These are phyloP conservation scores for Cerastoderma edule DNA, from an alignment of 2,888 invertebrate genomes.

Conservation along the genomic window DNA sequence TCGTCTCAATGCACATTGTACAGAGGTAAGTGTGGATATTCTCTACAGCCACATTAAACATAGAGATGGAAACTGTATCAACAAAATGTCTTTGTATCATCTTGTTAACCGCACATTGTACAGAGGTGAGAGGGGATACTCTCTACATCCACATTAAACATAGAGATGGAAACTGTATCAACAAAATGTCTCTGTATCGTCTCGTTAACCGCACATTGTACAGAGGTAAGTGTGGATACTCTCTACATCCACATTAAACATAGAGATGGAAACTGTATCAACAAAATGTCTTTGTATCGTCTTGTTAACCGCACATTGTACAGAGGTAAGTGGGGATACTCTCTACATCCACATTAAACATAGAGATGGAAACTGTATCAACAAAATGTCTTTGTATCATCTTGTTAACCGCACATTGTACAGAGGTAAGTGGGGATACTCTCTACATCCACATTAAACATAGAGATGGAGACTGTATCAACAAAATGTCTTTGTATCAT, in stretches of 20 bases:
- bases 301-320: constrained; percentile 1
- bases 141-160: constrained; percentile 21
- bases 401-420: constrained; percentile 1
- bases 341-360: constrained; percentile 21
- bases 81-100: background rate
- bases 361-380: background rate
- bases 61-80: background rate
- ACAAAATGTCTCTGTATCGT: background rate
- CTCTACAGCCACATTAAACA: constrained; percentile 21
- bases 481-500: background rate
- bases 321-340: no score
- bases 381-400: background rate
- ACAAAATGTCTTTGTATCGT: background rate
- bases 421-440: no score
- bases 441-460: constrained; percentile 21
- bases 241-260: constrained; percentile 21
- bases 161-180: background rate
- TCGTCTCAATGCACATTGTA: no score
- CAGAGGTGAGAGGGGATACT: no score
- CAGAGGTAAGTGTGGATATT: no score
- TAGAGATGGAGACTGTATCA: background rate
- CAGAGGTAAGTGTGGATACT: no score
- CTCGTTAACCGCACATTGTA: constrained; percentile 1
- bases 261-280: background rate
- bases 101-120: constrained; percentile 1